Percentiles rank a stretch among this genome's conserved stretches.
Conservation (phyloP, 2,113 vertebrate species). For the Myanophis thanlyinensis region DNA sequence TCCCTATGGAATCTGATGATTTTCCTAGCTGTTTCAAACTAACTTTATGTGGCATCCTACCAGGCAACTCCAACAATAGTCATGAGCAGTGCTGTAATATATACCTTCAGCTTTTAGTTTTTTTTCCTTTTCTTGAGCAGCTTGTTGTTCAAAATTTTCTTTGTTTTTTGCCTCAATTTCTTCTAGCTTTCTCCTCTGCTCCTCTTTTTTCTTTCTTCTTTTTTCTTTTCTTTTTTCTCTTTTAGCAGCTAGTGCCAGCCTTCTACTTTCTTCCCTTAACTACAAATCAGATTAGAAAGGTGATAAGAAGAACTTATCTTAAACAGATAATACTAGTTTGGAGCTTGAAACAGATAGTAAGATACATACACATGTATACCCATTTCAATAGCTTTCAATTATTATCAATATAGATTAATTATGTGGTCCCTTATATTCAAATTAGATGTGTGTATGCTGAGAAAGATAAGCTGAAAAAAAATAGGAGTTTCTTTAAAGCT, state of each 20-base stretch:
- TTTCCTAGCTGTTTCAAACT: not conserved
- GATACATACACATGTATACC: not conserved
- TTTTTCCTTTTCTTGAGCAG: conserved; percentile 88
- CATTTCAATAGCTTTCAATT: not conserved
- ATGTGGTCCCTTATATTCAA: not conserved
- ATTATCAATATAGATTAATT: not conserved
- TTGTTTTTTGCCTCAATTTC: conserved; percentile 98
- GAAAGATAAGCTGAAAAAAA: not conserved
- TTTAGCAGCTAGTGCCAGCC: conserved; percentile 94
- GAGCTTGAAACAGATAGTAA: not conserved
- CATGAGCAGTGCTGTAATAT: not conserved
- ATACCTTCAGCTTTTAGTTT: conserved; percentile 93
- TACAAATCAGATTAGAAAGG: conserved; percentile 37
- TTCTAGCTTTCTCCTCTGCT: conserved; percentile 82
- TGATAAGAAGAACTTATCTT: not conserved
- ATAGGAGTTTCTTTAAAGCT: not conserved
- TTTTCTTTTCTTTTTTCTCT: conserved; percentile 99
- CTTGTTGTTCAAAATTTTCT: conserved; percentile 91
- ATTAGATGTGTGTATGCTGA: not conserved
- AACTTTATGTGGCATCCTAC: not conserved
- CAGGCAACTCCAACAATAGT: not conserved
- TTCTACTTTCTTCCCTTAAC: conserved; percentile 94
- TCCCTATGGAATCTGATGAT: not conserved
- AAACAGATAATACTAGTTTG: rapidly evolving
- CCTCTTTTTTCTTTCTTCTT: conserved; percentile 93